These are phyloP conservation scores for Brachylomia viminalis DNA, from an alignment of 2,888 invertebrate genomes.

Conservation along the genomic window DNA sequence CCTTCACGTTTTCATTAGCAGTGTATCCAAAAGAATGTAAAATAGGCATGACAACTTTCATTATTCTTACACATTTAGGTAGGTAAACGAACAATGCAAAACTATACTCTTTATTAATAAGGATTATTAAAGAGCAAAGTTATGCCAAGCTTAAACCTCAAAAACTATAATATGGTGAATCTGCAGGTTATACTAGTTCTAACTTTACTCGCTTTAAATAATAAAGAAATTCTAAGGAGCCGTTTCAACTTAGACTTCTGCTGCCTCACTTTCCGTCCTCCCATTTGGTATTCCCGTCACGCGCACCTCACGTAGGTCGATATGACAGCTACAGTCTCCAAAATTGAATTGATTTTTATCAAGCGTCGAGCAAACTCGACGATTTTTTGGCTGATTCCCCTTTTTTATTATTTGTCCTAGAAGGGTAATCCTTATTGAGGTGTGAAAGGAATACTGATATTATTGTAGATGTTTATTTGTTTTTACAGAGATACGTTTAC, in stretches of 20 bases:
- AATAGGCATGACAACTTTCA: background rate
- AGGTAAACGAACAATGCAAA: too few species aligned
- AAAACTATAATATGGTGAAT: background rate
- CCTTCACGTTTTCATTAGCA: background rate
- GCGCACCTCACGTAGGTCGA: constrained; percentile 73
- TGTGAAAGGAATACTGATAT: constrained; percentile 68
- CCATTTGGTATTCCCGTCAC: constrained; percentile 72
- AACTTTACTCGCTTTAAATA: too few species aligned
- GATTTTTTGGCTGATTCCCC: constrained; percentile 75
- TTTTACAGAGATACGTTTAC: constrained; percentile 36
- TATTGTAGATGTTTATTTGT: constrained; percentile 59
- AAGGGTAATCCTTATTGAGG: constrained; percentile 72
- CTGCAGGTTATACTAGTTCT: background rate
- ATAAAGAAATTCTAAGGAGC: background rate
- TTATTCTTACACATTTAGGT: background rate
- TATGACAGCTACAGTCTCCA: constrained; percentile 76
- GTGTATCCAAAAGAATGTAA: background rate
- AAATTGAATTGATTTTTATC: constrained; percentile 82
- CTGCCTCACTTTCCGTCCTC: background rate
- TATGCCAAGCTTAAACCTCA: too few species aligned
- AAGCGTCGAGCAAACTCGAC: constrained; percentile 74
- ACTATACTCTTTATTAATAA: background rate
- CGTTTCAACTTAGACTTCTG: constrained; percentile 53
- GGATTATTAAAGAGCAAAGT: background rate
- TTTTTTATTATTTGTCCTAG: constrained; percentile 74